Conservation (phyloP, 2,113 vertebrate genomes). For the Chascanopsetta lugubris region DNA sequence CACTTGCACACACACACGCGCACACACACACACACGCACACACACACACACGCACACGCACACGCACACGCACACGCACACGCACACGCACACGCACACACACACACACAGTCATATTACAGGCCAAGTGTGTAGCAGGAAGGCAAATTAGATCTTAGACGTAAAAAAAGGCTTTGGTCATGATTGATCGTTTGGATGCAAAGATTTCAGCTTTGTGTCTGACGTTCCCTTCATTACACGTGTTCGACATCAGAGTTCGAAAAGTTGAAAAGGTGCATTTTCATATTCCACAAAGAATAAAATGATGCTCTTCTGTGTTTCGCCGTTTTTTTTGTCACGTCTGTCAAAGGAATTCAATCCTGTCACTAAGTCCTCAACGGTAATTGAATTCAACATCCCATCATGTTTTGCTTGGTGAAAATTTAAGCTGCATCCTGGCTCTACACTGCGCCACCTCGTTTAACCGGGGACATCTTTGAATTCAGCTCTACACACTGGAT, state of each 20-base stretch:
- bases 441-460: conserved; percentile 35
- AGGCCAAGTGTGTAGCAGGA: background rate
- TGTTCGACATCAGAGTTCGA: background rate
- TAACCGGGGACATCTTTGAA: conserved; percentile 60
- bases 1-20: conserved; percentile 15
- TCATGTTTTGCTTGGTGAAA: conserved; percentile 14
- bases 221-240: background rate
- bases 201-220: background rate
- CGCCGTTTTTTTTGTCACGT: conserved; percentile 25
- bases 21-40: conserved; percentile 12
- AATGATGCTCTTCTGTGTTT: conserved; percentile 1
- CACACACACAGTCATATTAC: too few relatives aligned
- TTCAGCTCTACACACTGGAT: conserved; percentile 55
- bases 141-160: too few relatives aligned
- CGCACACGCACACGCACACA: too few relatives aligned
- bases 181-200: too few relatives aligned
- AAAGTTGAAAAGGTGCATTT: background rate
- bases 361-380: background rate
- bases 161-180: too few relatives aligned
- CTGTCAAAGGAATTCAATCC: conserved; percentile 1
- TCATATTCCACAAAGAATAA: background rate
- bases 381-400: conserved; percentile 16
- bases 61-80: too few relatives aligned
- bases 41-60: conserved; percentile 23
- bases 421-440: conserved; percentile 13